Conservation (phyloP, 2,888 invertebrate genomes). For the Cheilosia vulpina region DNA sequence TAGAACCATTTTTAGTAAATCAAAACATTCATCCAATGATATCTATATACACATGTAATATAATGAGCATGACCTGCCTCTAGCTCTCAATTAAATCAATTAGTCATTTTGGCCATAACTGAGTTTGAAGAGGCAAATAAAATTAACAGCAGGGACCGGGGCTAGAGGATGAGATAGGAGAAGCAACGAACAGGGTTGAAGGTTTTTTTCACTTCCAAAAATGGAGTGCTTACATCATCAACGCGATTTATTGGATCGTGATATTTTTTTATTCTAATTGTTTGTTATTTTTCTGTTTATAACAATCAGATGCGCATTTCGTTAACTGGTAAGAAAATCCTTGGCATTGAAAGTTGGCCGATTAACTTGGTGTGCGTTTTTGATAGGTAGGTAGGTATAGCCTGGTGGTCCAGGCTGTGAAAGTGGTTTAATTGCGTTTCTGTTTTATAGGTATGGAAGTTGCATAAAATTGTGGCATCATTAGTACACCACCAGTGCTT, state of each 20-base stretch:
- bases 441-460: too few species aligned
- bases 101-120: constrained; percentile 42
- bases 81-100: constrained; percentile 54
- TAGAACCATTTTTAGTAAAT: constrained; percentile 14
- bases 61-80: constrained; percentile 72
- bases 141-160: not conserved
- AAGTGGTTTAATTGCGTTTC: too few species aligned
- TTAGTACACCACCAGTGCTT: too few species aligned
- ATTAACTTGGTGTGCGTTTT: too few species aligned
- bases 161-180: not conserved
- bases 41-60: not conserved
- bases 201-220: constrained; percentile 45
- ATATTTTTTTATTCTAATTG: constrained; percentile 12
- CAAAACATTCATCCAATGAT: not conserved
- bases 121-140: constrained; percentile 19
- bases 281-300: constrained; percentile 46
- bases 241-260: constrained; percentile 25
- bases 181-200: not conserved
- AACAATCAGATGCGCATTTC: constrained; percentile 58
- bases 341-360: too few species aligned
- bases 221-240: constrained; percentile 66
- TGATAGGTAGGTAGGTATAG: too few species aligned
- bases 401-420: too few species aligned
- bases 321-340: not conserved
- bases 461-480: too few species aligned